A percentile compares a stretch with the other conserved stretches of the same genome.
These are phyloP conservation scores for Turnix velox DNA, from an alignment of 2,113 vertebrate genomes.

Conservation along the genomic window DNA sequence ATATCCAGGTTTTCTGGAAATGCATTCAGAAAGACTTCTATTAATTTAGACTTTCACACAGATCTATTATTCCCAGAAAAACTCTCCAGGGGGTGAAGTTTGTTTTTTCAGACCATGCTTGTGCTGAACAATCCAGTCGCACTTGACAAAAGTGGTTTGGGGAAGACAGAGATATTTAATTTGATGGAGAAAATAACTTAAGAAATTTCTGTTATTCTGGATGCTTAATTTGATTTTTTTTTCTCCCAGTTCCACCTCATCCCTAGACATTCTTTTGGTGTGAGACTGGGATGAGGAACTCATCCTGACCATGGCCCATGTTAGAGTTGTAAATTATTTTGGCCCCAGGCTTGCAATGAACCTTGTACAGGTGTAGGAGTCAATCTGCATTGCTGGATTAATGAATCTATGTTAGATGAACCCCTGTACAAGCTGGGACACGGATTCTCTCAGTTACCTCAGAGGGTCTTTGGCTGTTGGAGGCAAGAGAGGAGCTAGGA, in stretches of 20 bases:
- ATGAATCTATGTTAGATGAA: not conserved
- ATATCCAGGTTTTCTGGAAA: constrained; percentile 38
- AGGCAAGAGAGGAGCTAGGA: not conserved
- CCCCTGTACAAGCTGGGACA: not conserved
- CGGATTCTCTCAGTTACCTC: not conserved
- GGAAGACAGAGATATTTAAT: not conserved
- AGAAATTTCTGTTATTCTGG: not conserved
- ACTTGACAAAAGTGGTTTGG: not conserved
- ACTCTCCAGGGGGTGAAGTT: not conserved
- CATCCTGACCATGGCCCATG: not conserved
- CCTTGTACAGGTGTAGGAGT: not conserved
- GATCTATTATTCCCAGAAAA: constrained; percentile 7
- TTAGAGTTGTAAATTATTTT: not conserved
- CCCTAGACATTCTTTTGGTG: not conserved
- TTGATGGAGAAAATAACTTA: not conserved
- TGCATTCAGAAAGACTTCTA: constrained; percentile 18
- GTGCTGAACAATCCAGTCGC: not conserved
- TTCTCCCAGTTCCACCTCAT: not conserved
- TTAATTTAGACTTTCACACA: constrained; percentile 27
- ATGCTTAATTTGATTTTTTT: not conserved
- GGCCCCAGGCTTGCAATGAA: not conserved
- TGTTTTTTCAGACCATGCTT: not conserved
- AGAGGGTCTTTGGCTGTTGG: not conserved
- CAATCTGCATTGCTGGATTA: not conserved
- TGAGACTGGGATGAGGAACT: not conserved